Base-by-base conservation (phyloP, 2,797 vertebrate species). In the Sternotherus odoratus region DNA sequence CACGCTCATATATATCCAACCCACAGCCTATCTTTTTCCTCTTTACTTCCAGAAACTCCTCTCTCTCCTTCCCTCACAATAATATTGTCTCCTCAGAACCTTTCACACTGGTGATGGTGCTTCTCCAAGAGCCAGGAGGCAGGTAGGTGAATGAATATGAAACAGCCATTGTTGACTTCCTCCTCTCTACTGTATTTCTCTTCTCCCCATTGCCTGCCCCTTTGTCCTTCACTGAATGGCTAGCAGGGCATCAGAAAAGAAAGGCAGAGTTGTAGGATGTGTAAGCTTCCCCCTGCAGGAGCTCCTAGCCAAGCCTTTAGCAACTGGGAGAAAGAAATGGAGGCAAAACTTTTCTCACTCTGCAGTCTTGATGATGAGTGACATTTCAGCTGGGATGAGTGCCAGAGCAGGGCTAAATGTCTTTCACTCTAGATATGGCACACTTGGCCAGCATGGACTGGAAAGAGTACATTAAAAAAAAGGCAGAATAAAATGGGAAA, bases 371-470 rank as follows among this genome's bases (percentile, higher is more conserved):
- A 72, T 89, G 72, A 51, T 60, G 60, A 78, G 16, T 54, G 49
- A 50, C 12, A 90, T 86, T 50, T 75, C 56, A 56, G 5, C 39
- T 90, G 33, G 83, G 2, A 0, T 46, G 39, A 81, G 36, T 54
- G n/a, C 15, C 36, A 46, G 51, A 81, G 46, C 16, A 39, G 2
- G 7, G 39, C 4, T 8, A 82, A 84, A 15, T 7, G 13, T 21
- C 24, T 10, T 3, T 33, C 30, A 6, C 1, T 1, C 43, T 50
- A 2, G 0, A 1, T 26, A 19, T 0, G 2, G 49, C 11, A 36
- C 36, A 0, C 1, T 26, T 51, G 46, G n/a, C 77, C 84, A 48
- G 16, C 54, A 1, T 0, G 9, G n/a, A 49, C 1, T 1, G 36
- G 46, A n/a, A 78, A 1, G 26, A 2, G 43, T 0, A 0, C 17